Percentiles rank a stretch among this genome's conserved stretches.
Evolutionary conservation across 2,113 vertebrate genomes (phyloP).

Genomic region (Phycodurus eques): DNA sequence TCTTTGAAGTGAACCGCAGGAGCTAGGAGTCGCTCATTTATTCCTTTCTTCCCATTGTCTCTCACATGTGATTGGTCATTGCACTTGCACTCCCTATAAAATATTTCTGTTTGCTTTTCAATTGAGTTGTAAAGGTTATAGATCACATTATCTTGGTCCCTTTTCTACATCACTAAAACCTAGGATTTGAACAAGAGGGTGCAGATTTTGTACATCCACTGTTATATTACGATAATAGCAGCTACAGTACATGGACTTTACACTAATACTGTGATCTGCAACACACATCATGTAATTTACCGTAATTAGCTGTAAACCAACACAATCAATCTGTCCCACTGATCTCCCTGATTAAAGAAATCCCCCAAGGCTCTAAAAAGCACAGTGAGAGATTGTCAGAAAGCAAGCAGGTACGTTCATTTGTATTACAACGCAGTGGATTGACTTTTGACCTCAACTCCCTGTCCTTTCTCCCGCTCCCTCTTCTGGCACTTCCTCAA

Average conservation of each 20-base stretch:
- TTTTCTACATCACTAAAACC: too few species aligned
- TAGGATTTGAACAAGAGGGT: too few species aligned
- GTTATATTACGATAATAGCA: not conserved
- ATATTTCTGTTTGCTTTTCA: too few species aligned
- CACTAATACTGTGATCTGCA: conserved; percentile 14
- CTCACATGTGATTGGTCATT: too few species aligned
- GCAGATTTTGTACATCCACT: too few species aligned
- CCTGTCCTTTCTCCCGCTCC: conserved; percentile 4
- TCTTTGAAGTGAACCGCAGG: too few species aligned
- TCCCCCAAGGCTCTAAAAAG: conserved; percentile 38
- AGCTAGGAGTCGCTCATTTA: too few species aligned
- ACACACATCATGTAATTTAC: conserved; percentile 13
- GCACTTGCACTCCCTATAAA: too few species aligned
- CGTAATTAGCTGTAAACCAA: conserved; percentile 20
- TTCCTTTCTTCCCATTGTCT: too few species aligned
- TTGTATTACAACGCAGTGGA: conserved; percentile 59
- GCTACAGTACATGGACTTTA: conserved; percentile 1
- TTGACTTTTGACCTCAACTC: conserved; percentile 56
- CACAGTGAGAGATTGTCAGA: conserved; percentile 15
- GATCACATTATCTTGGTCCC: too few species aligned
- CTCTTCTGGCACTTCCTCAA: conserved; percentile 49
- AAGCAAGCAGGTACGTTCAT: conserved; percentile 43
- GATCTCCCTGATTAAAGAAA: conserved; percentile 67
- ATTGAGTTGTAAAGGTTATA: too few species aligned
- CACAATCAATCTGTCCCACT: conserved; percentile 38